Percentiles rank a stretch among this genome's conserved stretches.
Conservation (phyloP, 1,140 invertebrate species). For the Drosophila elegans region DNA sequence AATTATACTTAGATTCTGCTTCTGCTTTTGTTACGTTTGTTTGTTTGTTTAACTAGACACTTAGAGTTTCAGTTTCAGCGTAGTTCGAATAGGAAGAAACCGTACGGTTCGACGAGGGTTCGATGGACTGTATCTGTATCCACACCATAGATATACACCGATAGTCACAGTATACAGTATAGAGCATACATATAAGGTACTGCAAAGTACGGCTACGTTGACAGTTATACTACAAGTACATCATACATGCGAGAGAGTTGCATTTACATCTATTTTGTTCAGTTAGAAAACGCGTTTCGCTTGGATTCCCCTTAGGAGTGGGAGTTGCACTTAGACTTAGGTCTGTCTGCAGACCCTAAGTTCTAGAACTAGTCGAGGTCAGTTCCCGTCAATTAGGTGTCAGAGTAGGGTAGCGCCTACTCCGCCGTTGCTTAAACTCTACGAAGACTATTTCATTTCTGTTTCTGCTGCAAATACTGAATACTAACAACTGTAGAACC, state of each 20-base stretch:
- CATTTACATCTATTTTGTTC: slow-evolving; percentile 76
- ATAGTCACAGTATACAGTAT: slow-evolving; percentile 45
- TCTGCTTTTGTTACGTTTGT: slow-evolving; percentile 12
- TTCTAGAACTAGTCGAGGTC: slow-evolving; percentile 37
- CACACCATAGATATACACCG: slow-evolving; percentile 32
- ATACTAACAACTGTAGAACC: slow-evolving; percentile 51
- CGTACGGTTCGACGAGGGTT: slow-evolving; percentile 49
- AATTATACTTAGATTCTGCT: slow-evolving; percentile 52
- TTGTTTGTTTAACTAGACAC: slow-evolving; percentile 65
- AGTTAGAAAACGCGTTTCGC: slow-evolving; percentile 70
- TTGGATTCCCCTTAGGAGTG: slow-evolving; percentile 37
- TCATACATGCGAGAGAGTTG: slow-evolving; percentile 54
- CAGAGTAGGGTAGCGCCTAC: slow-evolving; percentile 4
- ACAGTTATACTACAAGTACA: slow-evolving; percentile 43
- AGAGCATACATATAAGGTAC: slow-evolving; percentile 47
- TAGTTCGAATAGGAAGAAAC: slow-evolving; percentile 78
- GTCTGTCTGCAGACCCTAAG: slow-evolving; percentile 5
- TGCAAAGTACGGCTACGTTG: slow-evolving; percentile 31
- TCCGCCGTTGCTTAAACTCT: slow-evolving; percentile 49
- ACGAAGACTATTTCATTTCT: slow-evolving; percentile 62
- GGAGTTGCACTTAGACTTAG: neutral
- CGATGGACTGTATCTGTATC: neutral
- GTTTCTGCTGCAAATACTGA: slow-evolving; percentile 68
- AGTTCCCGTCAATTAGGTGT: slow-evolving; percentile 44
- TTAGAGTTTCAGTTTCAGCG: slow-evolving; percentile 80